These are phyloP conservation scores for Ommatoiulus sabulosus DNA, from an alignment of 2,888 invertebrate genomes.

Conservation along the genomic window DNA sequence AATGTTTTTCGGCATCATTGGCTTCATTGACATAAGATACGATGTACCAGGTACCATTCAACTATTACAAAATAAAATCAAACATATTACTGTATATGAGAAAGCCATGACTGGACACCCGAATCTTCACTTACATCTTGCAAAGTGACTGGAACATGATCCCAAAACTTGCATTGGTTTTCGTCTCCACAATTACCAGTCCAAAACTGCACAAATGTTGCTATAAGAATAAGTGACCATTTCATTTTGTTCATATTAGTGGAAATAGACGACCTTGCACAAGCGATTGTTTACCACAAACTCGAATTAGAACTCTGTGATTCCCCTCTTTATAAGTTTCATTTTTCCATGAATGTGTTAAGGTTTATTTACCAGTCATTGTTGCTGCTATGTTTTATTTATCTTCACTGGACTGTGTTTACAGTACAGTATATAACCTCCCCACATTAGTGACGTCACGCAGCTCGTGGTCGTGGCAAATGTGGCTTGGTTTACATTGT, in stretches of 20 bases:
- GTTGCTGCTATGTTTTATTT: no score
- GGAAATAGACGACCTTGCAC: no score
- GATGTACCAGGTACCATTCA: slow-evolving; percentile 5
- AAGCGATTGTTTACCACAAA: no score
- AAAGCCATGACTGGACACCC: not conserved
- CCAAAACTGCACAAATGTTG: not conserved
- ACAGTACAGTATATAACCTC: no score
- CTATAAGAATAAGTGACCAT: not conserved
- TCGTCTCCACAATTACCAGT: not conserved
- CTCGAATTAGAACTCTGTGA: no score
- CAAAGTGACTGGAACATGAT: not conserved
- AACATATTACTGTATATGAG: not conserved
- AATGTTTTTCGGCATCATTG: not conserved
- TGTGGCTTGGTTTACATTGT: no score
- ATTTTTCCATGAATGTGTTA: no score
- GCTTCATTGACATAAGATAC: slow-evolving; percentile 9
- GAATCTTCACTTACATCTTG: not conserved
- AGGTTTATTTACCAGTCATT: no score
- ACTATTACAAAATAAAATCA: not conserved
- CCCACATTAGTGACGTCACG: no score
- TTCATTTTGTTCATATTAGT: not conserved
- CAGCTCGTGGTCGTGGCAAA: no score
- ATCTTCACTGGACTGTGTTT: no score
- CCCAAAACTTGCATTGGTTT: not conserved
- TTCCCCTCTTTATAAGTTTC: no score